A percentile compares a stretch with the other conserved stretches of the same genome.
Conservation (phyloP, 2,888 invertebrate genomes). For the Hydrotaea diabolus region DNA sequence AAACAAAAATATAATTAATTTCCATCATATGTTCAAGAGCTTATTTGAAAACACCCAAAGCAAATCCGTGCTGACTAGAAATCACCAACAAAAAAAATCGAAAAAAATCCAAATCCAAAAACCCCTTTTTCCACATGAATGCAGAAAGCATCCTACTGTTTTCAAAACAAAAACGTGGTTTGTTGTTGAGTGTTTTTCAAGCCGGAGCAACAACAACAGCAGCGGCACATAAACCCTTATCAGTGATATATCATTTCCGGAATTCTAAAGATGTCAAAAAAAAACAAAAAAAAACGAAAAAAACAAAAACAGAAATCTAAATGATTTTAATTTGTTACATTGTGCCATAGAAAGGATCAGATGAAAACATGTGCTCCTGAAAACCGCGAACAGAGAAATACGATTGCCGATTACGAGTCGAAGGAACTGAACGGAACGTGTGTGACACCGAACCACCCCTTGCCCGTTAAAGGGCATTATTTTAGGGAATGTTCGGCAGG, state of each 20-base stretch:
- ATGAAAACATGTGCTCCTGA: slow-evolving; percentile 52
- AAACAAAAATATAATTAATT: slow-evolving; percentile 49
- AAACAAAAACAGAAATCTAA: slow-evolving; percentile 13
- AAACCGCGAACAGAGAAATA: slow-evolving; percentile 54
- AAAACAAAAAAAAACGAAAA: no score
- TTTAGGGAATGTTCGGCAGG: not conserved
- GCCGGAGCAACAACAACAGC: not conserved
- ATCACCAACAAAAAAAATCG: not conserved
- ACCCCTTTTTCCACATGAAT: slow-evolving; percentile 61
- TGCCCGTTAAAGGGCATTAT: not conserved
- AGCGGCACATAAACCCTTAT: slow-evolving; percentile 23
- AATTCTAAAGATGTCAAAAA: not conserved
- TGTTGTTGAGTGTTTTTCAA: slow-evolving; percentile 24
- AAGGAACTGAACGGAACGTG: not conserved
- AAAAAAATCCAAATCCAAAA: slow-evolving; percentile 20
- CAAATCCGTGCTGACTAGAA: slow-evolving; percentile 1
- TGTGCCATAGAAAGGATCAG: not conserved
- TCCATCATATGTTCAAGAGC: slow-evolving; percentile 62
- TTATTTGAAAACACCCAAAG: slow-evolving; percentile 37
- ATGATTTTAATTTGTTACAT: slow-evolving; percentile 27
- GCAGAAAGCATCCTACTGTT: slow-evolving; percentile 60
- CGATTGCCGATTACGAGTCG: not conserved
- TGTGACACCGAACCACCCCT: not conserved
- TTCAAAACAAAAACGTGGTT: slow-evolving; percentile 29
- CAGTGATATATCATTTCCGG: slow-evolving; percentile 38